These are phyloP conservation scores for Zaprionus camerounensis DNA, from an alignment of 1,140 invertebrate genomes.

Conservation along the genomic window DNA sequence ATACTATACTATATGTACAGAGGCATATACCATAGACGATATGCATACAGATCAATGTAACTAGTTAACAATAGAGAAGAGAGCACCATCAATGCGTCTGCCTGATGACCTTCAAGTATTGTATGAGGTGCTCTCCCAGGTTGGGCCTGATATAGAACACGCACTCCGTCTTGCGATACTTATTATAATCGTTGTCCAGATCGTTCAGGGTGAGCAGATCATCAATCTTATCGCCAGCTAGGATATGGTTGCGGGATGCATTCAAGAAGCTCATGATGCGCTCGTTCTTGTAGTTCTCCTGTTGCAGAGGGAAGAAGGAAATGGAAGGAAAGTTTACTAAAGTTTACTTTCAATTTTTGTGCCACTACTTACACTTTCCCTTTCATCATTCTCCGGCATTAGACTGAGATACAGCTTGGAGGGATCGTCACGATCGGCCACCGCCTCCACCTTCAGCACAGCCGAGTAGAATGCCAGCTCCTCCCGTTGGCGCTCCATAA, in stretches of 20 bases:
- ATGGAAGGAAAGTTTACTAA: not conserved
- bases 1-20: not conserved
- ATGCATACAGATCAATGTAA: conserved; percentile 16
- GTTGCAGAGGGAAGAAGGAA: conserved; percentile 27
- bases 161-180: conserved; percentile 64
- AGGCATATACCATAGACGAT: not conserved
- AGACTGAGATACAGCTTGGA: conserved; percentile 68
- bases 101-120: conserved; percentile 70
- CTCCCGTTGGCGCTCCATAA: conserved; percentile 63
- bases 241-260: conserved; percentile 49
- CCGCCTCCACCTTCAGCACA: conserved; percentile 61
- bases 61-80: conserved; percentile 19
- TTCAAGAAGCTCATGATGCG: conserved; percentile 76
- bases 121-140: conserved; percentile 70
- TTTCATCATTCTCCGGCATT: conserved; percentile 49
- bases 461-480: conserved; percentile 69
- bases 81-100: conserved; percentile 41
- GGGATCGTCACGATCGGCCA: conserved; percentile 64
- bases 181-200: conserved; percentile 35
- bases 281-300: conserved; percentile 73
- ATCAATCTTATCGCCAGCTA: conserved; percentile 55
- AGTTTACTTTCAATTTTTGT: not conserved
- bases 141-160: conserved; percentile 74
- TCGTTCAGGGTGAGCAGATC: conserved; percentile 65
- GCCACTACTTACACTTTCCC: conserved; percentile 63